A percentile compares a stretch with the other conserved stretches of the same genome.
These are phyloP conservation scores for Deilephila porcellus DNA, from an alignment of 2,888 invertebrate genomes.

Conservation along the genomic window DNA sequence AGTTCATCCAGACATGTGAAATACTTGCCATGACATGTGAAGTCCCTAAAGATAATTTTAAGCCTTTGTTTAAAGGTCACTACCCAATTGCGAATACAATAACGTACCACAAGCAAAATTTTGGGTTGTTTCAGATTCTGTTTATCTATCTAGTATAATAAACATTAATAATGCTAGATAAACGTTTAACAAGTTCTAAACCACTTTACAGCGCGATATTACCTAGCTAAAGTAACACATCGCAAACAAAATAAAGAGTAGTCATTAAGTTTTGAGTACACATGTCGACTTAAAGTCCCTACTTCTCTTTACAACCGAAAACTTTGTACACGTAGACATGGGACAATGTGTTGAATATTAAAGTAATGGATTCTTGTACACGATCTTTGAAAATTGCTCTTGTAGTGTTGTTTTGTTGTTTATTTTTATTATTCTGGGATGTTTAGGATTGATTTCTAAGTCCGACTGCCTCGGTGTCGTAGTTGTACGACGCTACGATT, in stretches of 20 bases:
- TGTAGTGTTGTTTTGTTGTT: neutral
- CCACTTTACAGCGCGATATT: neutral
- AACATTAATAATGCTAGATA: too few species aligned
- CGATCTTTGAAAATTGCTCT: neutral
- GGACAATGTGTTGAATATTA: neutral
- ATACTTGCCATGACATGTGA: too few species aligned
- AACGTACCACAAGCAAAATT: too few species aligned
- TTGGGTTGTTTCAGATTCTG: too few species aligned
- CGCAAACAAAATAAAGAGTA: constrained; percentile 24
- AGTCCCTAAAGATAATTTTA: too few species aligned
- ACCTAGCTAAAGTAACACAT: neutral
- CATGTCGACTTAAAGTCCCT: neutral
- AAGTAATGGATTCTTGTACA: neutral
- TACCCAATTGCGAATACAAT: too few species aligned
- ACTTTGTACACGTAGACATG: neutral
- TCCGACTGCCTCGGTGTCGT: too few species aligned
- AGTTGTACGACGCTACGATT: too few species aligned
- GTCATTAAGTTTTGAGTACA: constrained; percentile 17
- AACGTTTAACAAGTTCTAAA: neutral
- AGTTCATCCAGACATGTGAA: too few species aligned
- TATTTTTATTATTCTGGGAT: neutral
- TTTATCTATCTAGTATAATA: too few species aligned
- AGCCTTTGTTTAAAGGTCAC: too few species aligned
- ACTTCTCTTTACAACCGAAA: neutral
- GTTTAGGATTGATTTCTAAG: neutral